Evolutionary conservation across 2,797 vertebrate species (phyloP).

Genomic region (Chromis chromis): DNA sequence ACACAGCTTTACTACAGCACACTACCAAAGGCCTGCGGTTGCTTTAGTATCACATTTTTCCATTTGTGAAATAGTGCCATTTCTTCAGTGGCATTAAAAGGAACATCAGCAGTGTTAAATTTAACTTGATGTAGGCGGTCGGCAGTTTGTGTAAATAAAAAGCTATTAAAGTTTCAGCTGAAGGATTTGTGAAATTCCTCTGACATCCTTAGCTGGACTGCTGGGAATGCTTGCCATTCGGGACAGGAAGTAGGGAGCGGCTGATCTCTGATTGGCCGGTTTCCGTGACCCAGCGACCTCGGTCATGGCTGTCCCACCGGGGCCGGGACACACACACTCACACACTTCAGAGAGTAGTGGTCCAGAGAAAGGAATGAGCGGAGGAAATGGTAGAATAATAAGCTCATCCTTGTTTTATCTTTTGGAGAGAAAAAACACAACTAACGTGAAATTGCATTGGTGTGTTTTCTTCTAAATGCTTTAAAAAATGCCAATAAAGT

Average conservation of each 20-base stretch:
- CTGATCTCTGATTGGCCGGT: conserved; percentile 63
- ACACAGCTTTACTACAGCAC: no score
- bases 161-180: conserved; percentile 15
- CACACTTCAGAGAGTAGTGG: conserved; percentile 19
- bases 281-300: conserved; percentile 56
- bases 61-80: neutral
- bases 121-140: neutral
- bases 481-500: conserved; percentile 12
- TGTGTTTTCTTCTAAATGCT: neutral
- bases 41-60: neutral
- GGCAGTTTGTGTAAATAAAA: conserved; percentile 43
- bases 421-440: neutral
- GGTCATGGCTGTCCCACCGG: conserved; percentile 65
- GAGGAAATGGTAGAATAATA: conserved; percentile 6
- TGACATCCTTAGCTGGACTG: conserved; percentile 41
- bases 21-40: no score
- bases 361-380: conserved; percentile 1
- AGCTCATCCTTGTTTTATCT: neutral
- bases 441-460: neutral
- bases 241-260: conserved; percentile 75
- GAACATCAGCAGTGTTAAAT: neutral
- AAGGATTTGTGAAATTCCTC: conserved; percentile 38
- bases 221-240: conserved; percentile 56
- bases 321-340: conserved; percentile 34
- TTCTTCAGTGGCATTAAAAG: neutral